Base-by-base conservation (phyloP, 1,140 invertebrate species). In the Globodera ellingtonae region DNA sequence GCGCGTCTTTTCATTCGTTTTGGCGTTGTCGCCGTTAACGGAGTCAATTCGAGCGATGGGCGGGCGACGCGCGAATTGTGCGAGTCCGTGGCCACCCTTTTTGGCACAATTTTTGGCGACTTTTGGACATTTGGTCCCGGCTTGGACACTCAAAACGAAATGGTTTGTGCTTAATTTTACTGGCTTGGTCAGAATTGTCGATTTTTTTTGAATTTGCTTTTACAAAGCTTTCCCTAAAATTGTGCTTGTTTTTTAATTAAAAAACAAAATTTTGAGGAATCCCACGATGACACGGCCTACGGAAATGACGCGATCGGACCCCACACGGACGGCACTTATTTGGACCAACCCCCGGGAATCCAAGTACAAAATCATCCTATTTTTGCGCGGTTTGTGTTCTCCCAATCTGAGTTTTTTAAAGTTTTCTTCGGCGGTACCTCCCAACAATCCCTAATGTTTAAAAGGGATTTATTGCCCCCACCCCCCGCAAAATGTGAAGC, bases 261-360 rank as follows among this genome's bases (percentile, higher is more conserved):
- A 15, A 21, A 46, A 10, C 4, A 6, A n/a, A 21, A 6, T 48
- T 24, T 56, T 44, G 5, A 67, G 75, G 71, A 83, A 5, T 59
- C 74, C 4, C 91, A 92, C 76, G 91, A 91, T 0, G 93, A 94
- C 83, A 93, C 93, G 0, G 93, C 93, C 0, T 94, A 94, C 82
- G 92, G 92, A 79, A 90, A 85, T 80, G 75, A 86, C 65, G 82
- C 79, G 7, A 84, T 92, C 8, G 90, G 89, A 44, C 90, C 91
- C 46, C 92, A 92, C 80, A 94, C 91, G 24, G 93, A 94, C 86
- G 93, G 67, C 67, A 93, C 93, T 0, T 94, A 94, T 84, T 93
- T 93, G 74, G 92, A 91, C 72, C 92, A 93, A 88, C 91, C 93
- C n/a, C 91, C 93, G 52, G 93, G 93, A 91, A 92, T 88, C 67